Evolutionary conservation across 2,113 vertebrate species (phyloP), one percentile per base, ranked within the genome.

Genomic region (Melozone crissalis): DNA sequence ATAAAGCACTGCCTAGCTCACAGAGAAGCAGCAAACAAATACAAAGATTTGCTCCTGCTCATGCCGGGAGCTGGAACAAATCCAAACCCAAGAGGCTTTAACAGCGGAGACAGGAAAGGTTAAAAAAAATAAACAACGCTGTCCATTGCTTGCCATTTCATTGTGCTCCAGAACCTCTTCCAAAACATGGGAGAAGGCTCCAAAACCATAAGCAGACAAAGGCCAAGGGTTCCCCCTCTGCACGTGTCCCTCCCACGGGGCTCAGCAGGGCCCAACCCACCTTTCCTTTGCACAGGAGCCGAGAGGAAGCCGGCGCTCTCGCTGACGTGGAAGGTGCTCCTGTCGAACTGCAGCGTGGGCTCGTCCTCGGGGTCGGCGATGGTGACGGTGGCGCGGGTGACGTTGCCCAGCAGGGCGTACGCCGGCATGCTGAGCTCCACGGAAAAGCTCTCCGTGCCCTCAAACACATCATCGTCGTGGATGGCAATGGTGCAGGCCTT

Each of bases 371-470:
- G 94, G 97, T 99, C 99, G 0, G 94, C 97, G 96, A 99, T 98
- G 96, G 98, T 97, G 93, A 99, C 98, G 0, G 96, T 94, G 72
- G 98, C 98, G 0, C 86, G 97, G 10, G 98, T 99, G 97, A 98
- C 71, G 1, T 94, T 96, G 8, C 99, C 99, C 92, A 99, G 98
- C 67, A 99, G 98, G 13, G 99, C 99, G 0, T 99, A 99, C 10
- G 98, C 99, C 0, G 99, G 99, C 98, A 99, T 98, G 97, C 99
- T 99, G 81, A 99, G 98, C 97, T 99, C 99, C 96, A 99, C 98
- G 0, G 96, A 80, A 84, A 99, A 99, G 81, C 97, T 98, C 97
- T 99, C 99, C 0, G 62, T 14, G 4, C 98, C 98, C 96, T 99
- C 99, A 13, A 99, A 99, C 82, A 99, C 88, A 0, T 95, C 65